A percentile compares a stretch with the other conserved stretches of the same genome.
Evolutionary conservation across 2,888 invertebrate species (phyloP).

Genomic region (Isotomurus palustris): DNA sequence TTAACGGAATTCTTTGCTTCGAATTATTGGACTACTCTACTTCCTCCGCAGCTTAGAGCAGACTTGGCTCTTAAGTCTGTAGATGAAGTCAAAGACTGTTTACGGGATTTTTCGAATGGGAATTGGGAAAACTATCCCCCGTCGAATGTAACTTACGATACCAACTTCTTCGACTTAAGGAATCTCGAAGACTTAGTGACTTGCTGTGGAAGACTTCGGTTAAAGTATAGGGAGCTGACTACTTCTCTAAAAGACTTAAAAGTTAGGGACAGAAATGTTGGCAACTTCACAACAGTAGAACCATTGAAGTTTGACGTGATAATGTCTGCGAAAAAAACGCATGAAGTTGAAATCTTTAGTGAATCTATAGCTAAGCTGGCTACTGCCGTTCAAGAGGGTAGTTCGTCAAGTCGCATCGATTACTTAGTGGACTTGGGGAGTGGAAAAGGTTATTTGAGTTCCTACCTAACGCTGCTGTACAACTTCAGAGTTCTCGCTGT

Average conservation of each 20-base stretch:
- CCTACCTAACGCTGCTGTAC: conserved; percentile 66
- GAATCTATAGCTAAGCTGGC: conserved; percentile 57
- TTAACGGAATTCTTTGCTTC: conserved; percentile 70
- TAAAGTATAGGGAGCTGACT: conserved; percentile 11
- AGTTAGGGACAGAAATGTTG: conserved; percentile 1
- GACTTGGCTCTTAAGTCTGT: conserved; percentile 52
- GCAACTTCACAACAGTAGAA: not conserved
- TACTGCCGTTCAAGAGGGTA: not conserved
- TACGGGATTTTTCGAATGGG: conserved; percentile 19
- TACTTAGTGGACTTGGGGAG: conserved; percentile 79
- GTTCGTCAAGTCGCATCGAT: no score
- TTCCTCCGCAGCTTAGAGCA: conserved; percentile 57
- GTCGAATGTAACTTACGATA: not conserved
- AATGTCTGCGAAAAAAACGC: conserved; percentile 74
- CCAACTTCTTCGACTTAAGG: not conserved
- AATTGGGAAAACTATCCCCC: conserved; percentile 46
- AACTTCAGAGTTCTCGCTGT: conserved; percentile 71
- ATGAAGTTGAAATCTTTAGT: conserved; percentile 69
- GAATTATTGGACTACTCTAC: conserved; percentile 59
- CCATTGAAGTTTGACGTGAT: conserved; percentile 51
- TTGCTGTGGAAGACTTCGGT: conserved; percentile 15
- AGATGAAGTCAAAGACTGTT: conserved; percentile 16
- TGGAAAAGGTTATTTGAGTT: conserved; percentile 80
- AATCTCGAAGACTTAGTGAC: conserved; percentile 16
- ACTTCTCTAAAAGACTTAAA: conserved; percentile 6